A percentile compares a stretch with the other conserved stretches of the same genome.
Evolutionary conservation across 2,113 vertebrate species (phyloP).

Genomic region (Myanophis thanlyinensis): DNA sequence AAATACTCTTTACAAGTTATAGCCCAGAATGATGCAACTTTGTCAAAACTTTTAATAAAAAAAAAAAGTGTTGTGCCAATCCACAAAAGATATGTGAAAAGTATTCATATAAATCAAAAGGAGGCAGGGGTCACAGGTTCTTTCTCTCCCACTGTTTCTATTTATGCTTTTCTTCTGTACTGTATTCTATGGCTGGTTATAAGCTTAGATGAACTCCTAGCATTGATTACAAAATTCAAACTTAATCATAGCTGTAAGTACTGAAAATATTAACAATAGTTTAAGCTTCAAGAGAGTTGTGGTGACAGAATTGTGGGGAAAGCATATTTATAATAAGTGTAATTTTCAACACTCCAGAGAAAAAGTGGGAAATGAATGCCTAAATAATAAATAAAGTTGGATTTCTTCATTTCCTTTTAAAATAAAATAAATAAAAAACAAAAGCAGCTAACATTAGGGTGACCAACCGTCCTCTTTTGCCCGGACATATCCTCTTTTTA

Average conservation of each 20-base stretch:
- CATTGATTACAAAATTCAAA: neutral
- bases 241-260: neutral
- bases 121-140: neutral
- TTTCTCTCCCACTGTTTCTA: neutral
- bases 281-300: neutral
- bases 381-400: neutral
- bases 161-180: neutral
- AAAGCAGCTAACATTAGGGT: neutral
- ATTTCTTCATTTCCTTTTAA: neutral
- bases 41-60: neutral
- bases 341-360: neutral
- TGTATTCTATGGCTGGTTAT: neutral
- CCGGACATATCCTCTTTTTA: too few relatives aligned
- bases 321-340: neutral
- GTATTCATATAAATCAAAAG: neutral
- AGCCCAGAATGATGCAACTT: neutral
- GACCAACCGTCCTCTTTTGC: too few relatives aligned
- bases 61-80: neutral
- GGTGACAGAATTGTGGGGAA: neutral
- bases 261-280: neutral
- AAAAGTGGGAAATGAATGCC: neutral
- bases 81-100: neutral
- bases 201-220: neutral
- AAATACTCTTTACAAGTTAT: neutral
- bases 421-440: neutral